These are phyloP conservation scores for Thunnus thynnus DNA, from an alignment of 2,113 vertebrate species.

Conservation along the genomic window DNA sequence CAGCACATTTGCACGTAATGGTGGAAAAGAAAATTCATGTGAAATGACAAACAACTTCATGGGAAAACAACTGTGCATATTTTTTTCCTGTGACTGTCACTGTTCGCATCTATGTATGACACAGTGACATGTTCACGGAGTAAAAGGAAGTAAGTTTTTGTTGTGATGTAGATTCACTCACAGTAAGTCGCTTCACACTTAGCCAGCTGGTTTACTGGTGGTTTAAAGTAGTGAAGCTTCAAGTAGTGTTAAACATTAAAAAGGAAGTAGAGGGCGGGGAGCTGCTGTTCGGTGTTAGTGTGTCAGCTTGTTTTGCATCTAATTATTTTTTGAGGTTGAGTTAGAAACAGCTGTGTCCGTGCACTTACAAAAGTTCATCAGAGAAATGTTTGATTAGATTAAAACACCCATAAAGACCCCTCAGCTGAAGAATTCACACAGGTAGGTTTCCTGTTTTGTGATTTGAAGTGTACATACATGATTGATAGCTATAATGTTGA, in stretches of 20 bases:
- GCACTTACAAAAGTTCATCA: background rate
- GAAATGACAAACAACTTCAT: constrained; percentile 8
- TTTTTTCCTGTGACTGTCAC: background rate
- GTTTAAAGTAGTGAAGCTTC: background rate
- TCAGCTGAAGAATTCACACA: constrained; percentile 3
- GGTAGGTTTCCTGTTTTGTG: constrained; percentile 28
- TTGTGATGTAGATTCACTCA: background rate
- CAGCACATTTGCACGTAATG: background rate
- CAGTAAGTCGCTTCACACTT: constrained; percentile 2
- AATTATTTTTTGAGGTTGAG: background rate
- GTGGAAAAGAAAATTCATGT: background rate
- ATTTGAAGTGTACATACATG: background rate
- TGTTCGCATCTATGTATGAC: background rate
- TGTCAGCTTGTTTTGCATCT: constrained; percentile 4
- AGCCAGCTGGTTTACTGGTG: background rate
- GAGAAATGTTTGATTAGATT: constrained; percentile 16
- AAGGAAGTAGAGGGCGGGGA: constrained; percentile 43
- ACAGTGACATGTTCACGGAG: background rate
- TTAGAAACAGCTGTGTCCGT: background rate
- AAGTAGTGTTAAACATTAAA: constrained; percentile 11
- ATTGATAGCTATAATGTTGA: constrained; percentile 1
- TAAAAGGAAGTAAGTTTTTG: background rate
- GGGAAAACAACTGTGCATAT: background rate
- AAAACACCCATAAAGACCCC: background rate
- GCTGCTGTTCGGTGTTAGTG: background rate